Evolutionary conservation across 2,797 vertebrate species (phyloP).

Genomic region (Steatocranus sp.): DNA sequence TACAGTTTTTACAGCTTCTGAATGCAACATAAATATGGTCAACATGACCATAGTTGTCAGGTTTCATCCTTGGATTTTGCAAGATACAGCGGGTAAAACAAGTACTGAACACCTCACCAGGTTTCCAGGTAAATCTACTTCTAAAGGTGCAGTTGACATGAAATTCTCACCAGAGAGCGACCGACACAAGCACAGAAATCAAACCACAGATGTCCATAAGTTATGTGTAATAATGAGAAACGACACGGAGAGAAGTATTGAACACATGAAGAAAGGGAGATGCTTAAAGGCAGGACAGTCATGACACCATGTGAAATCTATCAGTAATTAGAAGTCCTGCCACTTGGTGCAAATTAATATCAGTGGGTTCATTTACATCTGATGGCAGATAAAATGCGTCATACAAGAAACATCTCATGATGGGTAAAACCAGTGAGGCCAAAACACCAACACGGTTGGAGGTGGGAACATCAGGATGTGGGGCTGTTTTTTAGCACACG

Average conservation of each 20-base stretch:
- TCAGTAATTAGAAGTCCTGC: not conserved
- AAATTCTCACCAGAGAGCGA: not conserved
- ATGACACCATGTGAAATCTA: not conserved
- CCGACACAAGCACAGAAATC: accelerated
- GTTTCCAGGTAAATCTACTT: not conserved
- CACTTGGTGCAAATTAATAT: not conserved
- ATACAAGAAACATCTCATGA: not conserved
- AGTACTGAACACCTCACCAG: not conserved
- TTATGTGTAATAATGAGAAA: not conserved
- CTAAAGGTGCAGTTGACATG: not conserved
- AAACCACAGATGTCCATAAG: not conserved
- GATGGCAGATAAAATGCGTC: not conserved
- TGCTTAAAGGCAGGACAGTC: not conserved
- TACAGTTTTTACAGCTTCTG: not conserved
- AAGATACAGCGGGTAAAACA: not conserved
- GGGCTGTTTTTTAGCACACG: not conserved
- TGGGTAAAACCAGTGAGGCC: not conserved
- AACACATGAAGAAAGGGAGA: not conserved
- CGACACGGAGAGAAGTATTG: not conserved
- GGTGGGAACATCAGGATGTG: not conserved
- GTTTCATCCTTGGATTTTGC: not conserved
- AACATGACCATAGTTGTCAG: not conserved
- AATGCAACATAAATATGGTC: not conserved
- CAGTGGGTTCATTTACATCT: not conserved
- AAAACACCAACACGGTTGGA: not conserved